A percentile compares a stretch with the other conserved stretches of the same genome.
These are phyloP conservation scores for Callyntrura sp. DNA, from an alignment of 2,888 invertebrate genomes.

Conservation along the genomic window DNA sequence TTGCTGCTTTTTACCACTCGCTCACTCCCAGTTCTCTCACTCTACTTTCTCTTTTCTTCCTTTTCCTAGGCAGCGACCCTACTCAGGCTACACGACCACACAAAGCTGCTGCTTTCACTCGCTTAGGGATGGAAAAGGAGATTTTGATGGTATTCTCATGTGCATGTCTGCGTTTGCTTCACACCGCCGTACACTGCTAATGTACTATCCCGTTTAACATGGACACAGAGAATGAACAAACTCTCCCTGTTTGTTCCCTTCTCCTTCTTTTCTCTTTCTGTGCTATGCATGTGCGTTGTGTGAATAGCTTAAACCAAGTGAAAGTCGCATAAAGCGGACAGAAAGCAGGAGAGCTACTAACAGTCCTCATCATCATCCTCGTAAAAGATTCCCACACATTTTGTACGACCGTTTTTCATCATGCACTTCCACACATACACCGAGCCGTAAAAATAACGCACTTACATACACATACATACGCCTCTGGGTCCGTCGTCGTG, in stretches of 20 bases:
- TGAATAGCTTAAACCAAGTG: constrained; percentile 56
- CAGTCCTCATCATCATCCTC: constrained; percentile 60
- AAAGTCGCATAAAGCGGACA: constrained; percentile 47
- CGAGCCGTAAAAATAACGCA: constrained; percentile 1
- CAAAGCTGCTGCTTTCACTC: constrained; percentile 43
- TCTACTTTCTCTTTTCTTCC: constrained; percentile 1
- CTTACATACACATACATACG: constrained; percentile 1
- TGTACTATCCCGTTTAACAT: not conserved
- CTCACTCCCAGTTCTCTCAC: not conserved
- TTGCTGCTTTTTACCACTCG: not conserved
- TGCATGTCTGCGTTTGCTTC: not conserved
- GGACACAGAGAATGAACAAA: constrained; percentile 28
- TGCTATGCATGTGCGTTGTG: not conserved
- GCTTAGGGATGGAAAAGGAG: constrained; percentile 14
- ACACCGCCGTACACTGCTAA: not conserved
- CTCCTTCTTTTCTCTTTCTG: not conserved
- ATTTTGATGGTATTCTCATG: constrained; percentile 54
- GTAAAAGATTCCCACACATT: constrained; percentile 40
- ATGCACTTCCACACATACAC: constrained; percentile 20
- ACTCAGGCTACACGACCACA: not conserved
- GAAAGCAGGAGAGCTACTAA: constrained; percentile 60
- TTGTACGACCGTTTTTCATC: constrained; percentile 37
- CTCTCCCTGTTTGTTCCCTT: not conserved
- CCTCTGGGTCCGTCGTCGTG: not conserved
- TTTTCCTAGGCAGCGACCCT: constrained; percentile 3